phyloP scores from a whole-genome alignment of 2,888 invertebrate genomes.

The Archips crataeganus region DNA sequence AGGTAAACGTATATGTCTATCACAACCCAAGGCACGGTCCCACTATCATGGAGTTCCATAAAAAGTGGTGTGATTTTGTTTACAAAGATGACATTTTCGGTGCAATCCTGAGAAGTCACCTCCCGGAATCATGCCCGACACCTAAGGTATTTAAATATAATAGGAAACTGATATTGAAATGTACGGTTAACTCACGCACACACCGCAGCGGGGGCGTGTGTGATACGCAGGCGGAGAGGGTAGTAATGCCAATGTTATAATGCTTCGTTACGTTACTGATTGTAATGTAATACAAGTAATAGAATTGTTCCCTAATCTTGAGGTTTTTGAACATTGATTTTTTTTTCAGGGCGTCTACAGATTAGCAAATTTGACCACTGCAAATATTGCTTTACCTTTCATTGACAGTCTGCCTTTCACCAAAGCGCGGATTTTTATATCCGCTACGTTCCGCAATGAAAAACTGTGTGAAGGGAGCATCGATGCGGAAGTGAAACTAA shows the following conservation, averaged over 20 bases:
- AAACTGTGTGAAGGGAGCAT: constrained; percentile 6
- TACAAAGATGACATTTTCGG: constrained; percentile 15
- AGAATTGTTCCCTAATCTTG: too few relatives aligned
- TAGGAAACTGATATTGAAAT: too few relatives aligned
- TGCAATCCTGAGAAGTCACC: not conserved
- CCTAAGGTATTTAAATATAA: constrained; percentile 11
- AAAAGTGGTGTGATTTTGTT: constrained; percentile 21
- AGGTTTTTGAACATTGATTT: not conserved
- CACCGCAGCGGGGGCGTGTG: too few relatives aligned
- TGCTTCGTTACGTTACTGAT: too few relatives aligned
- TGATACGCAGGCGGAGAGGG: too few relatives aligned
- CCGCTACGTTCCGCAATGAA: constrained; percentile 7
- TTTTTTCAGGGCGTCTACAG: constrained; percentile 18
- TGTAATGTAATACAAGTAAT: too few relatives aligned
- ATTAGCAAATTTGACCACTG: constrained; percentile 11
- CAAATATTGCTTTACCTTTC: not conserved
- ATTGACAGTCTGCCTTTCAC: constrained; percentile 23
- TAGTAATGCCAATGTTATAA: too few relatives aligned
- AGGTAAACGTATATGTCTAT: constrained; percentile 8
- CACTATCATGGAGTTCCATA: not conserved
- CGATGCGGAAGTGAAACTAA: constrained; percentile 11
- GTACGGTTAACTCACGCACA: too few relatives aligned
- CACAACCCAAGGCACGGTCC: constrained; percentile 1
- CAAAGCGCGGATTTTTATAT: constrained; percentile 9
- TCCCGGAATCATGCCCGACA: constrained; percentile 10